Conservation (phyloP, 92 coral and sea anemone genomes). For the Galaxea fascicularis region DNA sequence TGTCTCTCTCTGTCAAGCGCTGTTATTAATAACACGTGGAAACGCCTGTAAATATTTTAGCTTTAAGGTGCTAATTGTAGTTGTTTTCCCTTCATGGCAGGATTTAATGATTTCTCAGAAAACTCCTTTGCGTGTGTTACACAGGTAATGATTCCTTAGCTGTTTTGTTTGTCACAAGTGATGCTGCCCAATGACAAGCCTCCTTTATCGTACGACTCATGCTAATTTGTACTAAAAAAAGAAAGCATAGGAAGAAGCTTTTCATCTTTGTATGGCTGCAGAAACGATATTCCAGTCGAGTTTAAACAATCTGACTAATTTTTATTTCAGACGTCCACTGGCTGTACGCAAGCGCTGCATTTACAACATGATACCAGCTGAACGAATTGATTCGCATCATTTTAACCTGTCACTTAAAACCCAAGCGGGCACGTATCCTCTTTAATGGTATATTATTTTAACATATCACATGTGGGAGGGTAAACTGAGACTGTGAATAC, state of each 20-base stretch:
- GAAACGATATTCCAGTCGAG: too few relatives aligned
- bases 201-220: too few relatives aligned
- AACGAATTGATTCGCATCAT: slow-evolving; percentile 79
- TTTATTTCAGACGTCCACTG: slow-evolving; percentile 81
- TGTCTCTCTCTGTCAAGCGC: too few relatives aligned
- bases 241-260: too few relatives aligned
- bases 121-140: slow-evolving; percentile 93
- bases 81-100: slow-evolving; percentile 43
- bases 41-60: not conserved
- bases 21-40: too few relatives aligned
- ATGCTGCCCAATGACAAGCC: not conserved
- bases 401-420: slow-evolving; percentile 86
- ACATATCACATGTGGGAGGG: not conserved
- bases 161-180: not conserved
- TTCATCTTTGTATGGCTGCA: too few relatives aligned
- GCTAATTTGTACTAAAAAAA: too few relatives aligned
- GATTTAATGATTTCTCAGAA: slow-evolving; percentile 79
- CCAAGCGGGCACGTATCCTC: slow-evolving; percentile 99
- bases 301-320: not conserved
- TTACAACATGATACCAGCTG: slow-evolving; percentile 69
- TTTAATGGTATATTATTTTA: not conserved
- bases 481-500: too few relatives aligned
- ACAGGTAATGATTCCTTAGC: slow-evolving; percentile 70
- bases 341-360: slow-evolving; percentile 86
- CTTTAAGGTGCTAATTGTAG: not conserved